Percentiles rank a stretch among this genome's conserved stretches.
Conservation (phyloP, 2,797 vertebrate genomes). For the Pagetopsis macropterus region DNA sequence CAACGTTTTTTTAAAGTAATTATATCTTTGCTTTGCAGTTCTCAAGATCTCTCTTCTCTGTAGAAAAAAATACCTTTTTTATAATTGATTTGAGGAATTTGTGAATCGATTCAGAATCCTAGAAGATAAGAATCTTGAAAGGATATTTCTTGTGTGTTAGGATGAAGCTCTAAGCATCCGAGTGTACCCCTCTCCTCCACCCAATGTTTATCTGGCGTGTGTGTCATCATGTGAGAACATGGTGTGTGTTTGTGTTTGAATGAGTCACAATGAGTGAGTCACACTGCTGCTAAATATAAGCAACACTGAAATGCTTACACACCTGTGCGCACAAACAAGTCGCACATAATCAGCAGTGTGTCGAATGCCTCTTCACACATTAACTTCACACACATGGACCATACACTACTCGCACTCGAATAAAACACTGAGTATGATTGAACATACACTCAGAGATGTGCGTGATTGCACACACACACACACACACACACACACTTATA, state of each 20-base stretch:
- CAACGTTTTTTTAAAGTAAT: too few relatives aligned
- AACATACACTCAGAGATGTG: not conserved
- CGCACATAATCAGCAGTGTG: constrained; percentile 37
- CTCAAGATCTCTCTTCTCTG: too few relatives aligned
- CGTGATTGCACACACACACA: not conserved
- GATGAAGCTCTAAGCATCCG: too few relatives aligned
- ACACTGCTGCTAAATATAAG: constrained; percentile 47
- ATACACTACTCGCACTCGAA: constrained; percentile 13
- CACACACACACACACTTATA: constrained; percentile 20
- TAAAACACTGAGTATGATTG: not conserved
- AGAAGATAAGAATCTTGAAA: too few relatives aligned
- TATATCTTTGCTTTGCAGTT: too few relatives aligned
- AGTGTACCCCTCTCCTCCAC: not conserved
- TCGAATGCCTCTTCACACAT: constrained; percentile 22
- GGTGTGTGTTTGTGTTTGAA: constrained; percentile 7
- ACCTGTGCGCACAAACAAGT: constrained; percentile 34
- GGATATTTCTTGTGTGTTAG: too few relatives aligned
- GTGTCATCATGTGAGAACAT: constrained; percentile 11
- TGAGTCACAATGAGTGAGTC: constrained; percentile 40
- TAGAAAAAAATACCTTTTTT: too few relatives aligned
- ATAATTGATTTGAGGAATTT: too few relatives aligned
- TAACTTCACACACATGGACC: constrained; percentile 17
- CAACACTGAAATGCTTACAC: constrained; percentile 18
- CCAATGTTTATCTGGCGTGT: constrained; percentile 8
- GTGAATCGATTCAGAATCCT: too few relatives aligned